Base-by-base conservation (phyloP, 2,888 invertebrate genomes). In the Tenthredo scrophulariae region DNA sequence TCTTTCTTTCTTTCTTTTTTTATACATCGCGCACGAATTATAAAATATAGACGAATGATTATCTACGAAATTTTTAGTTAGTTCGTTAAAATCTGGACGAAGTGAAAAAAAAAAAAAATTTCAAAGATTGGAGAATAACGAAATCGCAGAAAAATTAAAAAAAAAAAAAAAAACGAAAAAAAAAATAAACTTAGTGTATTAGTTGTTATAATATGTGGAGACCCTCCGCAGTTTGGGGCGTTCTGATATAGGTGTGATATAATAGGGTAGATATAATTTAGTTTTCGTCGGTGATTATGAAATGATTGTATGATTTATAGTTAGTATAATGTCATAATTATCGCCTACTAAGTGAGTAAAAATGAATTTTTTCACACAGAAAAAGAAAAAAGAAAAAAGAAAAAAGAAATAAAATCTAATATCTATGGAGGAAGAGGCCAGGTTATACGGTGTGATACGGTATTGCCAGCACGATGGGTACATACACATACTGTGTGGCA, bases 251-350 rank as follows among this genome's bases (percentile, higher is more conserved):
- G 9, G 62, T 62, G 62, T 40, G 10, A 22, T 43, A 74, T 40
- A 74, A 74, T 74, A 74, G 43, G 22, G 74, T 43, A 26, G 15
- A 74, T 26, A 18, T 33, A 40, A 43, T 74, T 74, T 40, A 74
- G 22, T 74, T 74, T 74, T 74, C 74, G 74, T 74, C 26, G 22
- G 74, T 46, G 40, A 40, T 74, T n/a, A 74, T 74, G 43, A 74
- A 74, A 74, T 74, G 40, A 74, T 26, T 26, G 40, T n/a, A 43
- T 74, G 74, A 74, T 74, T 74, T 74, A 74, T 40, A 43, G 74
- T 22, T n/a, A 26, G 43, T n/a, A 46, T n/a, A 74, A 40, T 74
- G 40, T 74, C 10, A 26, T 74, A 22, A 74, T 74, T n/a, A 43
- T 43, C 43, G 40, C 26, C 9, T 26, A 15, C 18, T 22, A 26